Percentiles rank a stretch among this genome's conserved stretches.
These are phyloP conservation scores for Prinia subflava DNA, from an alignment of 2,113 vertebrate species.

Conservation along the genomic window DNA sequence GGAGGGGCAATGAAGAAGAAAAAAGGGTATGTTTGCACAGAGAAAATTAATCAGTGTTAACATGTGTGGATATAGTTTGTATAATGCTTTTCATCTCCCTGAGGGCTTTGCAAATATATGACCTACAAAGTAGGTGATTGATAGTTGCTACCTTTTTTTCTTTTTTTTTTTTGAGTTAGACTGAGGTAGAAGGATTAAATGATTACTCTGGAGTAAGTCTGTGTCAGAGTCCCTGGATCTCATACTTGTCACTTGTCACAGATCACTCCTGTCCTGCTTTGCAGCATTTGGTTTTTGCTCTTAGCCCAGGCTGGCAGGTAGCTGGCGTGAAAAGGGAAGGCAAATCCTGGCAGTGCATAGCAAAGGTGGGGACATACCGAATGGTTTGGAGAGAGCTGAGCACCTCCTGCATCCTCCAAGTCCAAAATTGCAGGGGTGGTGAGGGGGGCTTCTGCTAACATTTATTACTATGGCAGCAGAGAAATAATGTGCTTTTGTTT, in stretches of 20 bases:
- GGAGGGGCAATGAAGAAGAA: conserved; percentile 43
- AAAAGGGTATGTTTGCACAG: conserved; percentile 8
- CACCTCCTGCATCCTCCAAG: background rate
- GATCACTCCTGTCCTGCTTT: background rate
- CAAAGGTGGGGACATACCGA: background rate
- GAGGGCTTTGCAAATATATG: conserved; percentile 30
- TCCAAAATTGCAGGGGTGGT: background rate
- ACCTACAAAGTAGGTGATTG: conserved; percentile 18
- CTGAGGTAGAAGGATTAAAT: background rate
- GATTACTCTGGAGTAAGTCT: background rate
- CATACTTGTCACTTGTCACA: background rate
- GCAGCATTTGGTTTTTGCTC: background rate
- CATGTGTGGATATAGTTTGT: conserved; percentile 29
- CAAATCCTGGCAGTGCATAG: background rate
- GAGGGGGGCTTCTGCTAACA: background rate
- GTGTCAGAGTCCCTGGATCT: background rate
- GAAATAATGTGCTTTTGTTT: background rate
- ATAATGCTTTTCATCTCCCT: conserved; percentile 12
- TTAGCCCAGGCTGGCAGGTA: background rate
- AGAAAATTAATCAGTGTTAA: conserved; percentile 44
- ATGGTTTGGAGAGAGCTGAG: background rate
- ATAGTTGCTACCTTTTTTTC: background rate
- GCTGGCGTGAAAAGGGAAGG: background rate
- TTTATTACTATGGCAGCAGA: background rate
- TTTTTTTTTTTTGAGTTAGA: background rate